Base-by-base conservation (phyloP, 1,140 invertebrate genomes). In the Streblospio benedicti region DNA sequence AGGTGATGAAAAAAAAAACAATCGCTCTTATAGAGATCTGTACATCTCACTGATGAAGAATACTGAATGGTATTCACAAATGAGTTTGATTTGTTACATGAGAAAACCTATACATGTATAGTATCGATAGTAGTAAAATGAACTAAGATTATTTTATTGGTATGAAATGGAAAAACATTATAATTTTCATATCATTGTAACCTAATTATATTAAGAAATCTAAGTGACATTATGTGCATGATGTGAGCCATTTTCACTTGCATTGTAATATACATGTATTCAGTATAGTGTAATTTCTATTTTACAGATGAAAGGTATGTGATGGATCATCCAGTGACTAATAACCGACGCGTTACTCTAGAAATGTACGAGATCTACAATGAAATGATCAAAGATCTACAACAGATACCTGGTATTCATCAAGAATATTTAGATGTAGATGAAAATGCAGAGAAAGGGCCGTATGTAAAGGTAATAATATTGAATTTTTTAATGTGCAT, bases 351-450 rank as follows among this genome's bases (percentile, higher is more conserved):
- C 23, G 68, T 73, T 0, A 64, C 53, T 5, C 23, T 73, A n/a
- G 64, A 70, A 61, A 68, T 71, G 65, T 61, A 64, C 55, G 69
- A 73, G 38, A 58, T 73, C 6, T 71, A 71, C 52, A 71, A 73
- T 57, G 71, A 73, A 49, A 50, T 67, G 16, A 47, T 73, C 6
- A 69, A 67, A 55, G 69, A 73, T 57, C 50, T 73, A 4, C 45
- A 70, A 35, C 50, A 63, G 27, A 49, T 68, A 18, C 66, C 68
- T 9, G 51, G 51, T 16, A 53, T 56, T 14, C 53, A 55, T 28
- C 58, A 47, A n/a, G 59, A 60, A 28, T 67, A 65, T 53, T 33
- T 68, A n/a, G 65, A 69, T 6, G 18, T 73, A 0, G 58, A 63
- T 35, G 70, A 73, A 27, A 61, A 59, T 38, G 65, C 70, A n/a